phyloP scores from a whole-genome alignment of 2,888 invertebrate genomes.

The Epiblema foenella region DNA sequence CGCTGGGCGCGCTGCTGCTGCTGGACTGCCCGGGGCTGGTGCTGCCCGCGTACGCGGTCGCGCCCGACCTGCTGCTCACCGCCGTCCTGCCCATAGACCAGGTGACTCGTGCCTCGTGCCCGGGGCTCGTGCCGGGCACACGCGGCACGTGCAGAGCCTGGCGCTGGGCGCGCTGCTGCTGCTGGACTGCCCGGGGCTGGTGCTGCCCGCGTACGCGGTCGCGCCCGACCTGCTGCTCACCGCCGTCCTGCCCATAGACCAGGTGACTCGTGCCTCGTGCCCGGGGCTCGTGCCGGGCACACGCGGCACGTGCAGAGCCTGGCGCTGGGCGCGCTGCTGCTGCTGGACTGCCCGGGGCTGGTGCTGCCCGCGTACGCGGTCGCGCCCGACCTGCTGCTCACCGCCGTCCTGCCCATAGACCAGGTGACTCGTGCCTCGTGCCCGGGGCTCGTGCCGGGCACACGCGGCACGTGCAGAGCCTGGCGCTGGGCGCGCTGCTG shows the following conservation, averaged over 20 bases:
- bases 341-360: constrained; percentile 99
- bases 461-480: too few species aligned
- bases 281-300: too few species aligned
- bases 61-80: constrained; percentile 97
- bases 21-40: constrained; percentile 99
- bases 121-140: too few species aligned
- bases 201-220: constrained; percentile 98
- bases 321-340: constrained; percentile 89
- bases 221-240: constrained; percentile 98
- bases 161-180: constrained; percentile 91
- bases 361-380: constrained; percentile 96
- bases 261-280: too few species aligned
- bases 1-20: constrained; percentile 91
- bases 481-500: constrained; percentile 90
- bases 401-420: constrained; percentile 45
- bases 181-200: constrained; percentile 99
- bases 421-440: constrained; percentile 89
- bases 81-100: constrained; percentile 99
- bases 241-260: constrained; percentile 98
- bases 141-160: too few species aligned
- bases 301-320: too few species aligned
- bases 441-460: too few species aligned
- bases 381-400: not conserved
- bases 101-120: constrained; percentile 99
- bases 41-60: constrained; percentile 98